Percentiles rank a stretch among this genome's conserved stretches.
Evolutionary conservation across 2,113 vertebrate genomes (phyloP).

Genomic region (Entomyzon cyanotis): DNA sequence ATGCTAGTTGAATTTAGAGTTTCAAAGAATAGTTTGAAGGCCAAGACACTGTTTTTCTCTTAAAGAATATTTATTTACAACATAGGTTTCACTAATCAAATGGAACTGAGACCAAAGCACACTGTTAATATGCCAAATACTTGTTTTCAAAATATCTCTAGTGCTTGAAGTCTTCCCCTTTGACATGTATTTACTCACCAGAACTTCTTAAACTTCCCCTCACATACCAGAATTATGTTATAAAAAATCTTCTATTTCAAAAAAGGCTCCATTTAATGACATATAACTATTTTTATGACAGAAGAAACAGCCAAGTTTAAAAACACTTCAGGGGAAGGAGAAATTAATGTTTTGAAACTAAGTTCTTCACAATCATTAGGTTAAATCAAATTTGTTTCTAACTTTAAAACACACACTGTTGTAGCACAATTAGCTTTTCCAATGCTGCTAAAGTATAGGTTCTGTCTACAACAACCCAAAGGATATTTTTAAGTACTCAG

Average conservation of each 20-base stretch:
- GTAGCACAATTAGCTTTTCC: not conserved
- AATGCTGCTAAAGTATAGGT: not conserved
- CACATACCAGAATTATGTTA: not conserved
- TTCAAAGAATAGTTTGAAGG: not conserved
- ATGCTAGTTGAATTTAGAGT: not conserved
- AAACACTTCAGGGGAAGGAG: not conserved
- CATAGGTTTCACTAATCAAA: not conserved
- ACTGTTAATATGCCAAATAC: not conserved
- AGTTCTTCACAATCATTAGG: not conserved
- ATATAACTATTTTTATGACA: not conserved
- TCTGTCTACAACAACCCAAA: not conserved
- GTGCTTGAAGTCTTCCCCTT: not conserved
- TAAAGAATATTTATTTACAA: not conserved
- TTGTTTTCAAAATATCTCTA: not conserved
- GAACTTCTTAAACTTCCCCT: not conserved
- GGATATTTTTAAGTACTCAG: not conserved
- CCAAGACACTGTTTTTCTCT: not conserved
- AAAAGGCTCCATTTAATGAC: not conserved
- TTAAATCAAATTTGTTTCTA: not conserved
- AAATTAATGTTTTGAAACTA: not conserved
- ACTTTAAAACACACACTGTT: not conserved
- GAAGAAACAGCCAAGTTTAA: not conserved
- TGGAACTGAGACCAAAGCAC: not conserved
- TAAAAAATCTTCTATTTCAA: not conserved
- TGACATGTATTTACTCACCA: not conserved